Percentiles rank a stretch among this genome's conserved stretches.
These are phyloP conservation scores for Acanthaster planci DNA, from an alignment of 35 echinoderm and acorn worm genomes.

Conservation along the genomic window DNA sequence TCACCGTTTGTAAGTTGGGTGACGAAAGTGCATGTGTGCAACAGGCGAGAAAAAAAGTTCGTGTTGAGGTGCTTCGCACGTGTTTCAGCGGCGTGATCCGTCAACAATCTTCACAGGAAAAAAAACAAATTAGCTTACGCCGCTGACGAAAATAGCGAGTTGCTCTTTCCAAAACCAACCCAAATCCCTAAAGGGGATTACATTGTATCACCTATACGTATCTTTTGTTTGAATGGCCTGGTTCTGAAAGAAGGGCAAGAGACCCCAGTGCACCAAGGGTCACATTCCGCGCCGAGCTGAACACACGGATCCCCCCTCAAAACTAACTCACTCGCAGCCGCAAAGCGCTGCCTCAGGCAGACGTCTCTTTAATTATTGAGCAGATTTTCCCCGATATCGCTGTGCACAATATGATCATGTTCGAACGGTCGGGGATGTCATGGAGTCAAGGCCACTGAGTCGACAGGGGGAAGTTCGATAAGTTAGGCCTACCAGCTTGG, in stretches of 20 bases:
- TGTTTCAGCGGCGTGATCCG: neutral
- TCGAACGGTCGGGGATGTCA: neutral
- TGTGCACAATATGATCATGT: slow-evolving; percentile 20
- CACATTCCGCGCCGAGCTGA: neutral
- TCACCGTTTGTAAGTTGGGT: no score
- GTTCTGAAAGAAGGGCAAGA: neutral
- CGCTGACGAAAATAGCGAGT: neutral
- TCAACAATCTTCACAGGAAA: neutral
- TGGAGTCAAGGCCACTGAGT: neutral
- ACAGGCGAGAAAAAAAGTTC: no score
- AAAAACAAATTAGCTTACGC: slow-evolving; percentile 13
- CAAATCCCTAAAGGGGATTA: slow-evolving; percentile 7
- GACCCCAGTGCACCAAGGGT: neutral
- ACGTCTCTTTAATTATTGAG: slow-evolving; percentile 1
- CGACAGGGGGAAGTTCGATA: neutral
- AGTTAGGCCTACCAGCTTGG: neutral
- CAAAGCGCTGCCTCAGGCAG: neutral
- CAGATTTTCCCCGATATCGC: neutral
- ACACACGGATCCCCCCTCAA: neutral
- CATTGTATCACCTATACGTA: slow-evolving; percentile 23
- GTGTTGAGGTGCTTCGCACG: no score
- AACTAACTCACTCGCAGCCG: slow-evolving; percentile 10
- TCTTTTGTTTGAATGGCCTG: slow-evolving; percentile 24
- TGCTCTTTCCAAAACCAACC: slow-evolving; percentile 16
- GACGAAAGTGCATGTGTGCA: no score